Percentiles rank a stretch among this genome's conserved stretches.
phyloP scores from a whole-genome alignment of 2,797 vertebrate species.

The Xenopus petersii region DNA sequence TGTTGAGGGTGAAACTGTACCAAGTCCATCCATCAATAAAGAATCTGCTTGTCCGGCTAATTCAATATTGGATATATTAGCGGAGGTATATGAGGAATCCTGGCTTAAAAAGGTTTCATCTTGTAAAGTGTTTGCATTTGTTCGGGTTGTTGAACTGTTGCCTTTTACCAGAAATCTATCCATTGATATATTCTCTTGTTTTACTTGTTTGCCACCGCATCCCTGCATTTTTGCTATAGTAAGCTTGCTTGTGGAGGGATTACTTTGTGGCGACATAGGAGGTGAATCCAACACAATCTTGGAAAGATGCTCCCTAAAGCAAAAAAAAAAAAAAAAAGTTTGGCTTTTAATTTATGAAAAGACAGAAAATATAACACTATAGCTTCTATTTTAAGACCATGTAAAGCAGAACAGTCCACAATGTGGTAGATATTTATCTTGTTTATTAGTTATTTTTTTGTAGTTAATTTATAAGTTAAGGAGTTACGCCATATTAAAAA shows the following conservation, averaged over 20 bases:
- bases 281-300: conserved; percentile 70
- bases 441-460: too few relatives aligned
- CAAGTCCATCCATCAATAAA: not conserved
- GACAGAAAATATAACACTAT: too few relatives aligned
- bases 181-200: conserved; percentile 55
- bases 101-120: not conserved
- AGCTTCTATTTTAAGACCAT: too few relatives aligned
- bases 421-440: too few relatives aligned
- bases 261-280: conserved; percentile 57
- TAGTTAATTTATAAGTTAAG: too few relatives aligned
- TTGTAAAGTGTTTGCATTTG: not conserved
- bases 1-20: not conserved
- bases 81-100: conserved; percentile 19
- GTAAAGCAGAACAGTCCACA: too few relatives aligned
- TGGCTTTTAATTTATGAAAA: too few relatives aligned
- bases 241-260: conserved; percentile 52
- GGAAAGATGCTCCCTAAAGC: conserved; percentile 73
- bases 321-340: too few relatives aligned
- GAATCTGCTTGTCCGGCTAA: not conserved
- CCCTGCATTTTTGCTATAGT: conserved; percentile 34
- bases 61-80: conserved; percentile 17
- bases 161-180: conserved; percentile 70
- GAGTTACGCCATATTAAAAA: too few relatives aligned
- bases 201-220: conserved; percentile 41
- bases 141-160: conserved; percentile 41